phyloP scores from a whole-genome alignment of 2,888 invertebrate species.

The Hanleya hanleyi region DNA sequence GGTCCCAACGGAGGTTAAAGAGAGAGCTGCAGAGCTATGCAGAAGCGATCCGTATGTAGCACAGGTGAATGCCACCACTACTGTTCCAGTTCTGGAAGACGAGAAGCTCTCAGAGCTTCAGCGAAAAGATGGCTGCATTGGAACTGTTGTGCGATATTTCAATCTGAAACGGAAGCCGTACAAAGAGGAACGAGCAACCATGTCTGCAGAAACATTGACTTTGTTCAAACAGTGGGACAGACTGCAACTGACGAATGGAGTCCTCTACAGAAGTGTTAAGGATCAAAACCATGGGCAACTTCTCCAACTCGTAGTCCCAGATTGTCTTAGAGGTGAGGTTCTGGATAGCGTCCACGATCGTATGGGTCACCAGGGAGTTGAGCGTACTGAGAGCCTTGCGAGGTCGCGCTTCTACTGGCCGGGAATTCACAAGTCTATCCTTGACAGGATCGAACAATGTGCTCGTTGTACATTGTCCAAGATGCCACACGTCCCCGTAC shows the following conservation, averaged over 20 bases:
- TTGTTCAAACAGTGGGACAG: neutral
- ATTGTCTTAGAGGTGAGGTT: neutral
- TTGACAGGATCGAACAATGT: neutral
- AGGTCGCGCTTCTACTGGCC: neutral
- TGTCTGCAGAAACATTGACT: neutral
- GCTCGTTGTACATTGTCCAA: neutral
- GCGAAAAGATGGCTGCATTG: neutral
- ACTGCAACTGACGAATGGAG: neutral
- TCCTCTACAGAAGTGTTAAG: neutral
- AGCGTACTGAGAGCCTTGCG: neutral
- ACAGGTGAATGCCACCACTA: neutral
- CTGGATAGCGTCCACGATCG: constrained; percentile 5
- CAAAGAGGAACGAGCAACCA: neutral
- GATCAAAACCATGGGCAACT: neutral
- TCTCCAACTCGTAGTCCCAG: neutral
- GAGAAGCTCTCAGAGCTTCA: neutral
- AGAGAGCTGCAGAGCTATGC: neutral
- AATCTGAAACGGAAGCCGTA: neutral
- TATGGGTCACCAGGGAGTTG: constrained; percentile 13
- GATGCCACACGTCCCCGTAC: neutral
- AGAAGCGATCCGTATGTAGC: neutral
- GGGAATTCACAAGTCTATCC: neutral
- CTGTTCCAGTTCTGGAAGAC: neutral
- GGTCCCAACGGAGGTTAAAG: neutral
- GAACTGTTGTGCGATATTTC: neutral